Percentiles rank a stretch among this genome's conserved stretches.
These are phyloP conservation scores for Octopus sinensis DNA, from an alignment of 1,140 invertebrate genomes.

Conservation along the genomic window DNA sequence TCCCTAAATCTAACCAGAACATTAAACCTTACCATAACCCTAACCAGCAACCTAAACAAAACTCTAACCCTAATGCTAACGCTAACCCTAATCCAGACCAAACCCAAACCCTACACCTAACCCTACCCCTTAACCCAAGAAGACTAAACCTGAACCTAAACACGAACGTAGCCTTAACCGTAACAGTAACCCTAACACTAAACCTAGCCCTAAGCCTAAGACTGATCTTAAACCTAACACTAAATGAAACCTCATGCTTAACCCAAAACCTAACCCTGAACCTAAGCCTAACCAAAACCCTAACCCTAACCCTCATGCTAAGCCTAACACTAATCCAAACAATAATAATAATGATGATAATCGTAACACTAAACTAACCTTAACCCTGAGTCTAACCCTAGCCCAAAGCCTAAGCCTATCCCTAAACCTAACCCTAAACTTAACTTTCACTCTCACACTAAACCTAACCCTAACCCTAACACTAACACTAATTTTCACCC, in stretches of 20 bases:
- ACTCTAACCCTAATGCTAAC: constrained; percentile 24
- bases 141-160: neutral
- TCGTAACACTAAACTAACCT: constrained; percentile 13
- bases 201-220: constrained; percentile 24
- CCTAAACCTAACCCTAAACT: too few relatives aligned
- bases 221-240: constrained; percentile 34
- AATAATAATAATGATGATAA: neutral
- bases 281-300: constrained; percentile 30
- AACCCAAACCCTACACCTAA: constrained; percentile 7
- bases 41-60: constrained; percentile 22
- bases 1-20: too few relatives aligned
- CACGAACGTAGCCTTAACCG: constrained; percentile 19
- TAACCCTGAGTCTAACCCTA: too few relatives aligned
- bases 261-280: constrained; percentile 28
- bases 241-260: constrained; percentile 36
- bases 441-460: too few relatives aligned
- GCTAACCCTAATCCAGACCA: too few relatives aligned
- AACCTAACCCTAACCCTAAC: too few relatives aligned
- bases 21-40: neutral
- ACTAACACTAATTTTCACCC: too few relatives aligned
- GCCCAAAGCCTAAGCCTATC: too few relatives aligned
- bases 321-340: constrained; percentile 7
- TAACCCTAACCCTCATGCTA: constrained; percentile 30
- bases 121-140: constrained; percentile 11
- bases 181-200: constrained; percentile 24